Percentiles rank a stretch among this genome's conserved stretches.
Evolutionary conservation across 2,797 vertebrate species (phyloP).

Genomic region (Naso thynnoides): DNA sequence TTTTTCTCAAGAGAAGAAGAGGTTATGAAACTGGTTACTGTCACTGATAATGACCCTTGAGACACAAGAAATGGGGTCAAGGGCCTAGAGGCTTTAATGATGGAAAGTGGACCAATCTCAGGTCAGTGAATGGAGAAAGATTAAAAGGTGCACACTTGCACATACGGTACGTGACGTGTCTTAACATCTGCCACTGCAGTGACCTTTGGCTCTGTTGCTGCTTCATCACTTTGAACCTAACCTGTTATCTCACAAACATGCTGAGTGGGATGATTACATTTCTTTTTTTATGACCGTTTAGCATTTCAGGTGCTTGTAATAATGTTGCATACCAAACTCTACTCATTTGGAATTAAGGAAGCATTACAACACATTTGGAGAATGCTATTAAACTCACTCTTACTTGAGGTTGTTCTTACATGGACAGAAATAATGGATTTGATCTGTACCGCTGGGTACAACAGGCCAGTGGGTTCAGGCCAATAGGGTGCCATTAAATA

Average conservation of each 20-base stretch:
- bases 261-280: too few species aligned
- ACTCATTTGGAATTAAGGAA: not conserved
- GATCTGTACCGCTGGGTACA: constrained; percentile 41
- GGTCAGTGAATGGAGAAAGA: not conserved
- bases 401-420: not conserved
- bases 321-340: not conserved
- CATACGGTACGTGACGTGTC: constrained; percentile 2
- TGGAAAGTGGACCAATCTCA: not conserved
- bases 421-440: constrained; percentile 46
- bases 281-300: too few species aligned
- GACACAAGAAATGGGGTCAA: not conserved
- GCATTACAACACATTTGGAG: not conserved
- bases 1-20: constrained; percentile 12
- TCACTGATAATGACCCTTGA: not conserved
- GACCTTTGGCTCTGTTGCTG: constrained; percentile 44
- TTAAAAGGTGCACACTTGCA: constrained; percentile 10
- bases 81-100: not conserved
- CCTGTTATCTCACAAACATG: constrained; percentile 3
- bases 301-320: not conserved
- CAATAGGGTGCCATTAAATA: constrained; percentile 66
- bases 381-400: not conserved
- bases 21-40: constrained; percentile 1
- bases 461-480: constrained; percentile 66
- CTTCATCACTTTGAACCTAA: constrained; percentile 9
- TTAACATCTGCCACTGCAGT: not conserved